Evolutionary conservation across 2,888 invertebrate genomes (phyloP).

Genomic region (Scrobipalpa atriplicella): DNA sequence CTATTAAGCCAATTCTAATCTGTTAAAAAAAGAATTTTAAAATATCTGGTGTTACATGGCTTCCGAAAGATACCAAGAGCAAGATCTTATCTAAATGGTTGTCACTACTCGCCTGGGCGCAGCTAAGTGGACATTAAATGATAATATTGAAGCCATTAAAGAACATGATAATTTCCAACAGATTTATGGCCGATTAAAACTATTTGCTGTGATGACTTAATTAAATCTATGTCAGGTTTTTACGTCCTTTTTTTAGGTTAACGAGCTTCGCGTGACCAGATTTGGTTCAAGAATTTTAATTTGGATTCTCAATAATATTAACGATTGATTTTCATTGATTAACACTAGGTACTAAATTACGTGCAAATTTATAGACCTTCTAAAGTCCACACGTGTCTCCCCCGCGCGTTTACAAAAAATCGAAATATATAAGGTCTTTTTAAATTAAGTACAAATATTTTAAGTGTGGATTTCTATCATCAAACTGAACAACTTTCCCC

Average conservation of each 20-base stretch:
- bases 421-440: too few relatives aligned
- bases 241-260: slow-evolving; percentile 4
- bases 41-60: slow-evolving; percentile 31
- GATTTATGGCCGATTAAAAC: slow-evolving; percentile 27
- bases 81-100: slow-evolving; percentile 39
- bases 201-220: slow-evolving; percentile 20
- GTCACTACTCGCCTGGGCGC: not conserved
- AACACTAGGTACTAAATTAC: too few relatives aligned
- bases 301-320: not conserved
- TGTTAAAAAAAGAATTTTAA: slow-evolving; percentile 38
- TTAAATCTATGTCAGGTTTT: slow-evolving; percentile 21
- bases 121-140: slow-evolving; percentile 1
- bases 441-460: too few relatives aligned
- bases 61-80: slow-evolving; percentile 43
- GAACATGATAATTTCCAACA: slow-evolving; percentile 14
- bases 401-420: too few relatives aligned
- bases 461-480: too few relatives aligned
- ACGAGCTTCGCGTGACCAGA: slow-evolving; percentile 7
- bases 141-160: not conserved
- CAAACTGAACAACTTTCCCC: too few relatives aligned
- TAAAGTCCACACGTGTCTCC: too few relatives aligned
- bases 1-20: slow-evolving; percentile 63
- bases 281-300: not conserved
- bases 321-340: too few relatives aligned
- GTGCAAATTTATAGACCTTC: too few relatives aligned